Evolutionary conservation across 1,140 invertebrate genomes (phyloP).

Genomic region (Saxidomus purpurata): DNA sequence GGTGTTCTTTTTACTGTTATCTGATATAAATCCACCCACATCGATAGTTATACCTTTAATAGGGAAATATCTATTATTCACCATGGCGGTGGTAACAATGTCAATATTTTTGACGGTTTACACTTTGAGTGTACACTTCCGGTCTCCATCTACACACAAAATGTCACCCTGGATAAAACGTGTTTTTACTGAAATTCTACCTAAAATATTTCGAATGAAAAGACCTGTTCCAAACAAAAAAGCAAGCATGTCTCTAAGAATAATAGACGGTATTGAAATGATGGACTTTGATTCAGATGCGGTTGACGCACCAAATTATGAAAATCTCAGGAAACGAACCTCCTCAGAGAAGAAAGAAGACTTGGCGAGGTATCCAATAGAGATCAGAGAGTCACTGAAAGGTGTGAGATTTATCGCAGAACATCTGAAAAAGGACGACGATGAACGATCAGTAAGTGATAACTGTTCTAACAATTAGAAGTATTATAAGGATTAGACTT

Average conservation of each 20-base stretch:
- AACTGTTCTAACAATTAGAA: too few species aligned
- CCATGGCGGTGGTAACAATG: constrained; percentile 87
- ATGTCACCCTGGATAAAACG: constrained; percentile 86
- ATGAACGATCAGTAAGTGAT: constrained; percentile 74
- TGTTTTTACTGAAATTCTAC: constrained; percentile 86
- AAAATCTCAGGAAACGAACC: constrained; percentile 5
- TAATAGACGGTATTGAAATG: constrained; percentile 25
- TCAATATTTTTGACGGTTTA: constrained; percentile 86
- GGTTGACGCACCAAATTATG: neutral
- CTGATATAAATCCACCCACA: constrained; percentile 86
- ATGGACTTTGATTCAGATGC: neutral
- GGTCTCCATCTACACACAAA: constrained; percentile 84
- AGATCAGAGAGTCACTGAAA: constrained; percentile 95
- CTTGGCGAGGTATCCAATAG: constrained; percentile 87
- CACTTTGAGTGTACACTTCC: constrained; percentile 85
- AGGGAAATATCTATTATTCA: constrained; percentile 86
- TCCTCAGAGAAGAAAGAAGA: constrained; percentile 13
- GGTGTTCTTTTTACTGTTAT: constrained; percentile 86
- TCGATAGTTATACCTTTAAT: constrained; percentile 85
- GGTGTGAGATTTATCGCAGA: constrained; percentile 98
- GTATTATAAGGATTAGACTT: too few species aligned
- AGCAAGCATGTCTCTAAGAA: neutral
- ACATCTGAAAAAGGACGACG: constrained; percentile 92
- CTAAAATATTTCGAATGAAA: constrained; percentile 85
- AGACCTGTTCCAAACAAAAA: constrained; percentile 73